Base-by-base conservation (phyloP, 2,797 vertebrate genomes). In the Luscinia megarhynchos region DNA sequence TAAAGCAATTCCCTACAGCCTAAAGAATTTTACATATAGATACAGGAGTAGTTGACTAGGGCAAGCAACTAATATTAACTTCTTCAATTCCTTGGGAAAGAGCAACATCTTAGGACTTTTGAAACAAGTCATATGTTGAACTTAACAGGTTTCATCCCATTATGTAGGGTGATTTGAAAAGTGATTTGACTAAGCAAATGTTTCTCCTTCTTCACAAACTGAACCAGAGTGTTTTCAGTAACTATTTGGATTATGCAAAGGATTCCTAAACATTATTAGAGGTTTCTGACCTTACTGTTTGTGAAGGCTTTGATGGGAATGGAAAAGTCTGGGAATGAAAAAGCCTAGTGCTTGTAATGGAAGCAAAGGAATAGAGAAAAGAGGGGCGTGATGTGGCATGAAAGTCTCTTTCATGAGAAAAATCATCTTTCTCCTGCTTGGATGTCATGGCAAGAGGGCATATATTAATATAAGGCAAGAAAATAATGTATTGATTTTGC, bases 401-500 rank as follows among this genome's bases (percentile, higher is more conserved):
- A 27, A 93, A 83, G 26, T 68, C 23, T 50, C 51, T 43, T 91
- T 50, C 27, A 32, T 38, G 46, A 88, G 45, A 76, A 93, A 78
- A 90, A 67, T 61, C 6, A 36, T 59, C 34, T 66, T 69, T 88
- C 26, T 78, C 43, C 34, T 40, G n/a, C 58, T 87, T 75, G 41
- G 48, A 43, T 41, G 32, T 32, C 4, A 0, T 53, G 57, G 50
- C 50, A 95, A 93, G 64, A 67, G 55, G 57, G 23, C 30, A 82
- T 22, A 69, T 63, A 77, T 43, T 74, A 87, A 79, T 50, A 66
- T 41, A 96, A 91, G 30, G 29, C 40, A 91, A 84, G 83, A 93
- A 95, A 95, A 92, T 59, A 93, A 89, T 41, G 45, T 85, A 96
- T 95, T 94, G 90, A 94, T 93, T 93, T 95, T 80, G 40, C 83